These are phyloP conservation scores for Sinotaia quadrata DNA, from an alignment of 2,888 invertebrate species.

Conservation along the genomic window DNA sequence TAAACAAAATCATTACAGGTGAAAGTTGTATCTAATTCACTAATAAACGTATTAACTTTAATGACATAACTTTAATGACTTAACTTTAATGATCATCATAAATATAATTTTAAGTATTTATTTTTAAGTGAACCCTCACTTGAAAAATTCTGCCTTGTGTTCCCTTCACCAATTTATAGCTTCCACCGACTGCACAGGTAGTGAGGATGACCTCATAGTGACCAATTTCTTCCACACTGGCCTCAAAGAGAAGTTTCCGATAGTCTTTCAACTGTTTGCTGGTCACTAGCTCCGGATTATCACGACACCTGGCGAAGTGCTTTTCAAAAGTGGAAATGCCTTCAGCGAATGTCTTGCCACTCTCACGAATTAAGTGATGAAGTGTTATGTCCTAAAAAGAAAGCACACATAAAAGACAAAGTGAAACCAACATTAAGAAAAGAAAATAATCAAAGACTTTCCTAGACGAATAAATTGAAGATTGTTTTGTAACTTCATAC, in stretches of 20 bases:
- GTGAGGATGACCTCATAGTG: slow-evolving; percentile 52
- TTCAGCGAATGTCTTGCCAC: slow-evolving; percentile 33
- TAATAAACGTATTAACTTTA: too few relatives aligned
- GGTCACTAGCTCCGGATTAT: slow-evolving; percentile 7
- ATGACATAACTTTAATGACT: too few relatives aligned
- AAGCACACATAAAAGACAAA: neutral
- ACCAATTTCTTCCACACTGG: slow-evolving; percentile 41
- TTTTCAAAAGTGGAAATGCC: slow-evolving; percentile 33
- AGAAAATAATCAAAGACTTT: too few relatives aligned
- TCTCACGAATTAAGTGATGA: slow-evolving; percentile 48
- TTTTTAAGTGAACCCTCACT: too few relatives aligned
- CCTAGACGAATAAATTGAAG: too few relatives aligned
- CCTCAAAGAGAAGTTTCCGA: slow-evolving; percentile 33
- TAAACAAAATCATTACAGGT: too few relatives aligned
- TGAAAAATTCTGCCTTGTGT: neutral
- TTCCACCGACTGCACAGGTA: slow-evolving; percentile 47
- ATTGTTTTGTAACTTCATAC: too few relatives aligned
- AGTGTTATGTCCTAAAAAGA: slow-evolving; percentile 37
- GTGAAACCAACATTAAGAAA: too few relatives aligned
- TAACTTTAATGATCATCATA: too few relatives aligned
- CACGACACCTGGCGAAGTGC: slow-evolving; percentile 23
- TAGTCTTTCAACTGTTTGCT: slow-evolving; percentile 39
- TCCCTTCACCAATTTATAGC: slow-evolving; percentile 15
- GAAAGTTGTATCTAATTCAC: too few relatives aligned
- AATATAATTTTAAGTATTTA: too few relatives aligned